These are phyloP conservation scores for Leptinotarsa tumamoca DNA, from an alignment of 2,888 invertebrate genomes.

Conservation along the genomic window DNA sequence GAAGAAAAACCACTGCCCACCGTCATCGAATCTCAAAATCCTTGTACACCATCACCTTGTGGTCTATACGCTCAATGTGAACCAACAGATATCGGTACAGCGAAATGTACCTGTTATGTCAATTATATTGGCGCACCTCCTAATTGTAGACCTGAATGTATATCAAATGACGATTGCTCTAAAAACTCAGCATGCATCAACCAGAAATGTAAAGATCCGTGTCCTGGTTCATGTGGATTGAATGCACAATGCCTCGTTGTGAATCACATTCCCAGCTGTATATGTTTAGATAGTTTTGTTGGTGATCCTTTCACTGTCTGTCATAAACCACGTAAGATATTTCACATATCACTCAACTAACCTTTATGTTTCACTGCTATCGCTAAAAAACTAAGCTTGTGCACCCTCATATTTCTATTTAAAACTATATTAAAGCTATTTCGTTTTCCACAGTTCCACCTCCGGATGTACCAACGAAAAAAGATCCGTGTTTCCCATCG, in stretches of 20 bases:
- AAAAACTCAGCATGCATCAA: constrained; percentile 78
- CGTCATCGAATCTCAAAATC: constrained; percentile 61
- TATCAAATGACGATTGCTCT: constrained; percentile 79
- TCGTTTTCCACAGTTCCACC: constrained; percentile 59
- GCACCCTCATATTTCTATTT: constrained; percentile 37
- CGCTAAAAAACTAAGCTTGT: constrained; percentile 27
- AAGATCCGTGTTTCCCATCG: constrained; percentile 83
- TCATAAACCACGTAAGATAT: constrained; percentile 71
- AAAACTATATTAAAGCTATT: constrained; percentile 44
- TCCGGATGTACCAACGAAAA: constrained; percentile 65
- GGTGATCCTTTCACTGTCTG: constrained; percentile 78
- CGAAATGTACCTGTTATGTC: constrained; percentile 77
- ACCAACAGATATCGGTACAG: constrained; percentile 58
- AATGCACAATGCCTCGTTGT: constrained; percentile 80
- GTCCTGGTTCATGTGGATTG: constrained; percentile 80
- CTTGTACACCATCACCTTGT: constrained; percentile 79
- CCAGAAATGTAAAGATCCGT: constrained; percentile 79
- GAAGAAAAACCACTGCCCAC: constrained; percentile 36
- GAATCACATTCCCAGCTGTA: constrained; percentile 81
- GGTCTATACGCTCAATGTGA: constrained; percentile 74
- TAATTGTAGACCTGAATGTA: constrained; percentile 80
- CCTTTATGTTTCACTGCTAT: constrained; percentile 22
- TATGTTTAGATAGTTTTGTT: constrained; percentile 75
- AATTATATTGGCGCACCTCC: constrained; percentile 80
- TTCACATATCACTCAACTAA: constrained; percentile 40